Conservation (phyloP, 2,113 vertebrate species). For the Dicaeum eximium region DNA sequence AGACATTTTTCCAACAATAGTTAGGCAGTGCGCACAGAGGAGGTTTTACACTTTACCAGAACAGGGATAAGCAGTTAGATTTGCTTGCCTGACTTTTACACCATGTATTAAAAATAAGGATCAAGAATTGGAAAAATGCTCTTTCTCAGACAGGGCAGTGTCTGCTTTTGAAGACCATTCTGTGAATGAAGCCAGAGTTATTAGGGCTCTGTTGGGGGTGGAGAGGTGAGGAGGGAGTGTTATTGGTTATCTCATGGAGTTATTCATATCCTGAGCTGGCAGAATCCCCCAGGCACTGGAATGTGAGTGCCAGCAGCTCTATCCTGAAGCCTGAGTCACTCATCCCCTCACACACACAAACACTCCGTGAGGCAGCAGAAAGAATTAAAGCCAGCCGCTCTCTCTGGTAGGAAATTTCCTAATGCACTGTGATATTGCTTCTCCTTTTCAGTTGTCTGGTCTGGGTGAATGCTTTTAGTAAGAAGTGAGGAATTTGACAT, state of each 20-base stretch:
- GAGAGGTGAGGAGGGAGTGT: background rate
- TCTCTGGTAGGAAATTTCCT: conserved; percentile 23
- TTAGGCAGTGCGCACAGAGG: background rate
- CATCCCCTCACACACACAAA: background rate
- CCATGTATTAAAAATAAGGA: conserved; percentile 7
- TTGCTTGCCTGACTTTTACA: background rate
- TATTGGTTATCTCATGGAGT: background rate
- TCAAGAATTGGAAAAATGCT: background rate
- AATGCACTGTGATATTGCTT: background rate
- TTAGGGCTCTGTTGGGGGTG: background rate
- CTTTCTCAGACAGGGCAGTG: background rate
- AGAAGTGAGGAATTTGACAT: background rate
- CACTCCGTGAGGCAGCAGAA: background rate
- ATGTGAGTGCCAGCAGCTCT: background rate
- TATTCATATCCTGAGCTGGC: background rate
- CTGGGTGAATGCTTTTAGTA: conserved; percentile 26
- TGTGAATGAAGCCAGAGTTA: background rate
- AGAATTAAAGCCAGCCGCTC: background rate
- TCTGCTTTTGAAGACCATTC: background rate
- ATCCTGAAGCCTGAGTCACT: background rate
- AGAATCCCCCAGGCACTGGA: background rate
- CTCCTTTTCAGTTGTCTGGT: conserved; percentile 15
- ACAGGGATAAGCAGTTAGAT: background rate
- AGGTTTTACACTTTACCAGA: background rate
- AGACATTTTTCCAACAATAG: background rate